phyloP scores from a whole-genome alignment of 2,113 vertebrate genomes.

The Scartelaos histophorus region DNA sequence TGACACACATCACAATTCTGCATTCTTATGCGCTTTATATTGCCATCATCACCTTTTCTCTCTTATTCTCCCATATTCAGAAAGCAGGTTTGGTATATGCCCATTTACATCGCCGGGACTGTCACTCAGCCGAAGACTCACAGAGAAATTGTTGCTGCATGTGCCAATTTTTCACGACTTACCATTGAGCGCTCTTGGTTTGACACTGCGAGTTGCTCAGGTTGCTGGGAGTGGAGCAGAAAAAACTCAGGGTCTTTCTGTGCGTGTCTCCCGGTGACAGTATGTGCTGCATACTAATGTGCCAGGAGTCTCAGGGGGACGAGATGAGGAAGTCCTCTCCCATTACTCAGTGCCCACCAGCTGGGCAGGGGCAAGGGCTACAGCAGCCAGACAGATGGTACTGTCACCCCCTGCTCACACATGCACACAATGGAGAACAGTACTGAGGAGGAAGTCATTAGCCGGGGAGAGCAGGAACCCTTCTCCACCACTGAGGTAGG shows the following conservation, averaged over 20 bases:
- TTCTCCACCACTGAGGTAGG: constrained; percentile 58
- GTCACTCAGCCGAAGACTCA: constrained; percentile 48
- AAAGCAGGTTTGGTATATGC: constrained; percentile 30
- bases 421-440: constrained; percentile 59
- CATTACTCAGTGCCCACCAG: constrained; percentile 79
- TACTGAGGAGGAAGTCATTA: constrained; percentile 74
- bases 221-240: constrained; percentile 56
- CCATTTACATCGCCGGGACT: constrained; percentile 61
- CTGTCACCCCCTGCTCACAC: constrained; percentile 73
- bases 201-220: constrained; percentile 64
- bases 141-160: constrained; percentile 49
- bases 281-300: constrained; percentile 78
- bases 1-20: not conserved
- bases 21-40: not conserved
- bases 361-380: constrained; percentile 79
- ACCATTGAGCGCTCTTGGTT: constrained; percentile 57
- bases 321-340: constrained; percentile 80
- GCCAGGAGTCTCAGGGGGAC: constrained; percentile 66
- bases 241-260: constrained; percentile 44
- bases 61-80: constrained; percentile 31
- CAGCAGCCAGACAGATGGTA: constrained; percentile 79
- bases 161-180: constrained; percentile 54
- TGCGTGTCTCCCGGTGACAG: constrained; percentile 65
- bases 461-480: constrained; percentile 67
- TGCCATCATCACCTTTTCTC: constrained; percentile 25